These are phyloP conservation scores for Rotaria socialis DNA, from an alignment of 2,888 invertebrate species.

Conservation along the genomic window DNA sequence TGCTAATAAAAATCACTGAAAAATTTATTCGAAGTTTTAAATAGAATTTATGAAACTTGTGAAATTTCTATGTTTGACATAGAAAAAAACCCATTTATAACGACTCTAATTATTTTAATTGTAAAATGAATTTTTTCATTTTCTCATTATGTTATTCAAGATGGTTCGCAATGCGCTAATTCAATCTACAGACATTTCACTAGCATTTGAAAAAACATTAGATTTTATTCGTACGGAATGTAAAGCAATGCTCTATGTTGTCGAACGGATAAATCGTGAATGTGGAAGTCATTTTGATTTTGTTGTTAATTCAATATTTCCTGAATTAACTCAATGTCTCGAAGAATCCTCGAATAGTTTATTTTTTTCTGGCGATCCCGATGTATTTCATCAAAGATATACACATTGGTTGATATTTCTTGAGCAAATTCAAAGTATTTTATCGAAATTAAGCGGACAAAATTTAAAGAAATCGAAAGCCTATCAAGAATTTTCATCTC, in stretches of 20 bases:
- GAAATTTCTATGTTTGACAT: no score
- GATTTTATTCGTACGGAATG: constrained; percentile 37
- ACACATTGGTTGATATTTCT: constrained; percentile 39
- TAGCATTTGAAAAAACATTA: not conserved
- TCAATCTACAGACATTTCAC: not conserved
- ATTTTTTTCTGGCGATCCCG: constrained; percentile 85
- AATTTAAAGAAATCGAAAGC: constrained; percentile 46
- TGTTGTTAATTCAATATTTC: constrained; percentile 80
- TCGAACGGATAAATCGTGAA: not conserved
- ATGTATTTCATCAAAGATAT: constrained; percentile 68
- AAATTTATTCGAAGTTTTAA: no score
- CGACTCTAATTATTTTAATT: no score
- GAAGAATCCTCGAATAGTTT: constrained; percentile 70
- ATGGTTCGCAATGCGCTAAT: constrained; percentile 8
- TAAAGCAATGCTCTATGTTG: not conserved
- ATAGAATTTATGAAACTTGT: no score
- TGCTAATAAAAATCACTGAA: no score
- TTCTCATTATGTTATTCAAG: not conserved
- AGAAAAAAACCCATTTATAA: no score
- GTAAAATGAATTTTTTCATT: no score
- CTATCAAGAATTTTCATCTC: constrained; percentile 71
- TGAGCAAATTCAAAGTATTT: constrained; percentile 12
- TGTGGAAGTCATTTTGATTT: constrained; percentile 65
- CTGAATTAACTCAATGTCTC: constrained; percentile 66
- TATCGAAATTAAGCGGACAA: constrained; percentile 58